These are phyloP conservation scores for Hepsetus odoe DNA, from an alignment of 2,113 vertebrate species.

Conservation along the genomic window DNA sequence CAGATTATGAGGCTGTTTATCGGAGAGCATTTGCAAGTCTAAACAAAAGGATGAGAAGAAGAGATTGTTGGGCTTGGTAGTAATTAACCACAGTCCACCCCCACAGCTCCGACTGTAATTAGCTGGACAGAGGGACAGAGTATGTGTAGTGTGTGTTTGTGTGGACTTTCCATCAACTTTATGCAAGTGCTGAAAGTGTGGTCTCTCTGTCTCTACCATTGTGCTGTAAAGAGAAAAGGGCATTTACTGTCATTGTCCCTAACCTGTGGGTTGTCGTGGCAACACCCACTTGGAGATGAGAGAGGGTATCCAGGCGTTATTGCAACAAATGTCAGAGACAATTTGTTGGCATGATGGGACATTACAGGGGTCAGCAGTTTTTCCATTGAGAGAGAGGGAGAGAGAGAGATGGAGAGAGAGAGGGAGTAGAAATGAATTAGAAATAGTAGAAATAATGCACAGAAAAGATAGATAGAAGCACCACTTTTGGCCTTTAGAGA, in stretches of 20 bases:
- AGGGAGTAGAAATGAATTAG: background rate
- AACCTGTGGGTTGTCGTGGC: slow-evolving; percentile 54
- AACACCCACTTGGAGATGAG: slow-evolving; percentile 48
- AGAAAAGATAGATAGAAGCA: too few relatives aligned
- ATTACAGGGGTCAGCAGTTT: slow-evolving; percentile 56
- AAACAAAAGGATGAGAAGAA: slow-evolving; percentile 47
- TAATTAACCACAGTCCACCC: slow-evolving; percentile 52
- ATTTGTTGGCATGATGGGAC: slow-evolving; percentile 61
- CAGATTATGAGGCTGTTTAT: slow-evolving; percentile 42
- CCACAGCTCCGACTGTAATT: slow-evolving; percentile 35
- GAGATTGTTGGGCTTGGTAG: slow-evolving; percentile 10
- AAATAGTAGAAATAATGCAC: background rate
- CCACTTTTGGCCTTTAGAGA: too few relatives aligned
- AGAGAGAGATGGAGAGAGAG: slow-evolving; percentile 47
- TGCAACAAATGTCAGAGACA: slow-evolving; percentile 52
- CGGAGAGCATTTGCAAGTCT: slow-evolving; percentile 33
- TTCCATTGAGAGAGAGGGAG: slow-evolving; percentile 20
- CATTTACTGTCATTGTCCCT: slow-evolving; percentile 43
- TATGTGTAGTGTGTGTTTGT: background rate
- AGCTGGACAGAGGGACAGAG: slow-evolving; percentile 11
- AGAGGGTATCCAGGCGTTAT: slow-evolving; percentile 47
- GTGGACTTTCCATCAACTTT: background rate
- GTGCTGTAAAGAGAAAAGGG: slow-evolving; percentile 4
- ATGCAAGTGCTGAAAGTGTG: too few relatives aligned
- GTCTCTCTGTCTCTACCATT: too few relatives aligned